Evolutionary conservation across 2,113 vertebrate genomes (phyloP).

Genomic region (Solea senegalensis): DNA sequence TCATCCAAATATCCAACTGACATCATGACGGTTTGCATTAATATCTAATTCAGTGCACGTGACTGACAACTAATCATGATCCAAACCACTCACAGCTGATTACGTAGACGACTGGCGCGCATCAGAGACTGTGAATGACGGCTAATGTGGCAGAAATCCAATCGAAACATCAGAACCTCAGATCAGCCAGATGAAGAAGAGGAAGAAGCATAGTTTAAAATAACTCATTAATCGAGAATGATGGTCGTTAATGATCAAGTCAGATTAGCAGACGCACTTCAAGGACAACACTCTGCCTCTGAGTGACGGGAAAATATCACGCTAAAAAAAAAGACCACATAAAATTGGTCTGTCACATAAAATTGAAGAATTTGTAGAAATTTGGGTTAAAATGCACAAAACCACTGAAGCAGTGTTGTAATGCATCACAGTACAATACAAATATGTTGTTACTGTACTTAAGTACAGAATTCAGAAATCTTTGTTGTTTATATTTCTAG

Average conservation of each 20-base stretch:
- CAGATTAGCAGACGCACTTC: conserved; percentile 44
- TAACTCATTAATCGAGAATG: conserved; percentile 28
- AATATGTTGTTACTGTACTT: too few species aligned
- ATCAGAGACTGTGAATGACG: conserved; percentile 32
- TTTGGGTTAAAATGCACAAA: too few species aligned
- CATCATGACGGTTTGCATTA: conserved; percentile 18
- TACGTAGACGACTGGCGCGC: neutral
- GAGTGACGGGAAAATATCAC: conserved; percentile 26
- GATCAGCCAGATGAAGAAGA: conserved; percentile 10
- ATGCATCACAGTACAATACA: too few species aligned
- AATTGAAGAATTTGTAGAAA: too few species aligned
- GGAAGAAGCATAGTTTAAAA: conserved; percentile 8
- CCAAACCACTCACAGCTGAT: conserved; percentile 16
- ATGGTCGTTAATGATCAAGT: conserved; percentile 44
- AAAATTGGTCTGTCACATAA: too few species aligned
- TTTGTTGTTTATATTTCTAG: too few species aligned
- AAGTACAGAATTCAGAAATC: too few species aligned
- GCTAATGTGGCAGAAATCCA: conserved; percentile 15
- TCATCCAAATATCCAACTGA: conserved; percentile 5
- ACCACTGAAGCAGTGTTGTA: too few species aligned
- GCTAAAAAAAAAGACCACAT: neutral
- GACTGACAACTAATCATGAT: conserved; percentile 54
- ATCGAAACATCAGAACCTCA: conserved; percentile 31
- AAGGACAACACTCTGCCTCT: conserved; percentile 15
- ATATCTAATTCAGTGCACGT: neutral